Conservation (phyloP, 2,888 invertebrate species). For the Rhagonycha fulva region DNA sequence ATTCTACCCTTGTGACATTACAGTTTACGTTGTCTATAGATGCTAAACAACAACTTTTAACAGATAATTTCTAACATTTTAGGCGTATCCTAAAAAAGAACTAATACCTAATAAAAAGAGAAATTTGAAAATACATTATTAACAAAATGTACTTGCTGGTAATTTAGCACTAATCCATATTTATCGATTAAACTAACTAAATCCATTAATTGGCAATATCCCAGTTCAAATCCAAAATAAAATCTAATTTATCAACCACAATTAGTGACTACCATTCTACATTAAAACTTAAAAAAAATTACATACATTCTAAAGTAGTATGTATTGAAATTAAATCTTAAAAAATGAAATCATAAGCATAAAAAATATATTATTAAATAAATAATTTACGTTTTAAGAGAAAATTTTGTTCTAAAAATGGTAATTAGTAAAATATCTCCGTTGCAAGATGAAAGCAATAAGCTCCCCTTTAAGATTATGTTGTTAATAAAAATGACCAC, state of each 20-base stretch:
- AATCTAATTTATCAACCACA: conserved; percentile 6
- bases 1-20: no score
- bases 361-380: conserved; percentile 7
- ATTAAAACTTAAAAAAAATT: conserved; percentile 3
- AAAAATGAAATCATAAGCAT: conserved; percentile 19
- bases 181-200: background rate
- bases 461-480: conserved; percentile 1
- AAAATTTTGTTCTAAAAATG: background rate
- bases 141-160: background rate
- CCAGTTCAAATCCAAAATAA: background rate
- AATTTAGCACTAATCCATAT: background rate
- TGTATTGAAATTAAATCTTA: conserved; percentile 19
- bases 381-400: background rate
- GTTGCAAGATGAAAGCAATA: conserved; percentile 43
- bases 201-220: background rate
- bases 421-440: conserved; percentile 31
- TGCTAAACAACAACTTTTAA: background rate
- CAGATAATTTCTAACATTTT: background rate
- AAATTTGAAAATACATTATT: background rate
- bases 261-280: conserved; percentile 26
- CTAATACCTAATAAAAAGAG: background rate
- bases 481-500: background rate
- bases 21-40: no score
- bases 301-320: conserved; percentile 38
- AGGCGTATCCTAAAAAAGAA: background rate